Conservation (phyloP, 2,113 vertebrate genomes). For the Colistium nudipinnis region DNA sequence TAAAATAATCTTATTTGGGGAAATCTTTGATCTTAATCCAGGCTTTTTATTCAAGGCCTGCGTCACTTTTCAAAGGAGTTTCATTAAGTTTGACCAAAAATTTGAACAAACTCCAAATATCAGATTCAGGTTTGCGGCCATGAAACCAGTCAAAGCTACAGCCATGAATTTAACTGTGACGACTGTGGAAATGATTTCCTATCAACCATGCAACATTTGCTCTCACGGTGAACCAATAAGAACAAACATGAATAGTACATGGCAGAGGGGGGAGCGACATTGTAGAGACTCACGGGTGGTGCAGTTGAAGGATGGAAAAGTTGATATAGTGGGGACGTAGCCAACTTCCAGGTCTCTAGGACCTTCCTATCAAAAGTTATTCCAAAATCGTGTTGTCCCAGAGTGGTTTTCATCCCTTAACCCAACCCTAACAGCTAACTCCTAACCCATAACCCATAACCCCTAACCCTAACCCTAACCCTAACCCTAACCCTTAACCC, state of each 20-base stretch:
- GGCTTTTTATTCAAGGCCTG: background rate
- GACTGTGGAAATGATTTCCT: background rate
- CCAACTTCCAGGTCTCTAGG: too few relatives aligned
- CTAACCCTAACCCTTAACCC: too few relatives aligned
- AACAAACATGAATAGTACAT: background rate
- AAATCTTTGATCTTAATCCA: conserved; percentile 26
- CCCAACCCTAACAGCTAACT: too few relatives aligned
- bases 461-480: too few relatives aligned
- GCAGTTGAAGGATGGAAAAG: too few relatives aligned
- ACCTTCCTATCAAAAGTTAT: too few relatives aligned
- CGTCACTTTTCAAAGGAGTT: background rate
- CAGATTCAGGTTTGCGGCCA: background rate
- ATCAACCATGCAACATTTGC: background rate
- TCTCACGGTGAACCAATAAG: background rate
- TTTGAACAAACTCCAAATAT: background rate
- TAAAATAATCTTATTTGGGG: conserved; percentile 32
- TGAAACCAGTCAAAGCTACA: background rate
- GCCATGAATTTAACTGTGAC: background rate
- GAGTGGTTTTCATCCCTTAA: too few relatives aligned
- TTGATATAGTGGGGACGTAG: too few relatives aligned
- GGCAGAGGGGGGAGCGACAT: background rate
- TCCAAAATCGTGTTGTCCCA: too few relatives aligned
- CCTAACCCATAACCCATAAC: too few relatives aligned
- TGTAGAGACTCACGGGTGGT: too few relatives aligned
- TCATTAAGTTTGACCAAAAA: background rate